These are phyloP conservation scores for Hydrolagus affinis DNA, from an alignment of 2,113 vertebrate genomes.

Conservation along the genomic window DNA sequence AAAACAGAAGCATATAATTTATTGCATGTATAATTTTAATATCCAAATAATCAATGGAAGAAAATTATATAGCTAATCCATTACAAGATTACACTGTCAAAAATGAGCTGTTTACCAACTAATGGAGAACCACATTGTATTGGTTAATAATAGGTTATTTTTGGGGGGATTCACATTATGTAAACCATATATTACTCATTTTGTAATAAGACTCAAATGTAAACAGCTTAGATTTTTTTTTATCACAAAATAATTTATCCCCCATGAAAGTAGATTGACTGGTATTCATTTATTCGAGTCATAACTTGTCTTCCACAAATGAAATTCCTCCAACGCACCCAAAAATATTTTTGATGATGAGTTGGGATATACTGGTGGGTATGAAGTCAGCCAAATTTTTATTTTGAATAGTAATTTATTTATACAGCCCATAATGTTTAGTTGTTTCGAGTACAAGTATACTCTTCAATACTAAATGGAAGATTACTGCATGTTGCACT, in stretches of 20 bases:
- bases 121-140: too few relatives aligned
- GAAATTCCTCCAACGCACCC: not conserved
- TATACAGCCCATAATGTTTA: not conserved
- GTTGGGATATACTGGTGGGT: not conserved
- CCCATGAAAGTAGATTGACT: too few relatives aligned
- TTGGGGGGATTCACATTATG: not conserved
- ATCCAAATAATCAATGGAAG: too few relatives aligned
- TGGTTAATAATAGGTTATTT: too few relatives aligned
- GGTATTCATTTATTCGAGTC: not conserved
- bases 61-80: too few relatives aligned
- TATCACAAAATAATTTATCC: not conserved
- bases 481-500: not conserved
- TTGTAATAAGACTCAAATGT: not conserved
- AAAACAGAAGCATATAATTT: too few relatives aligned
- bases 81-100: too few relatives aligned
- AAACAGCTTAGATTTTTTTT: not conserved
- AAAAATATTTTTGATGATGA: not conserved
- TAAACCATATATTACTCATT: not conserved
- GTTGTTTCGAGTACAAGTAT: not conserved
- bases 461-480: not conserved
- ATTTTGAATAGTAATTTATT: too few relatives aligned
- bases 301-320: not conserved
- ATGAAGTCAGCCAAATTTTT: not conserved
- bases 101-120: too few relatives aligned
- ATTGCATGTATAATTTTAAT: too few relatives aligned